phyloP scores from a whole-genome alignment of 2,888 invertebrate genomes.

The Pseudanteris insignis region DNA sequence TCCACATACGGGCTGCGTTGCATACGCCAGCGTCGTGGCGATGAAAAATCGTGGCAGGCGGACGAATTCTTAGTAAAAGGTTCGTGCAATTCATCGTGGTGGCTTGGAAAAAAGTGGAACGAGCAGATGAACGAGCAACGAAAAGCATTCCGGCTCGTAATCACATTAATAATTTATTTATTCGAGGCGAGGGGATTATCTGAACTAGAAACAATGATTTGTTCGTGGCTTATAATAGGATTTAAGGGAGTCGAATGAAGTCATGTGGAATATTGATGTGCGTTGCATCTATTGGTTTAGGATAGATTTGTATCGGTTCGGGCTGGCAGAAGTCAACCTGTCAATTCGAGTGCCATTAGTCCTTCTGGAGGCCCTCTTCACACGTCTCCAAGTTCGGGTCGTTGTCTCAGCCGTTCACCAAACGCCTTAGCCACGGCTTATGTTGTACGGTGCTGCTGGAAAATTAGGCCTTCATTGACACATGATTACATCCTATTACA shows the following conservation, averaged over 20 bases:
- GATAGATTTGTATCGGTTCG: conserved; percentile 64
- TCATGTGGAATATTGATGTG: conserved; percentile 41
- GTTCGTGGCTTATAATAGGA: conserved; percentile 32
- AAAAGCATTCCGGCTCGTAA: conserved; percentile 18
- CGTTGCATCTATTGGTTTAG: conserved; percentile 62
- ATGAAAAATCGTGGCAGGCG: too few species aligned
- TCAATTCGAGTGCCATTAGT: conserved; percentile 64
- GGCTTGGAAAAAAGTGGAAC: conserved; percentile 10
- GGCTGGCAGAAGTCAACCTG: conserved; percentile 61
- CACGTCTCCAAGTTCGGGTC: conserved; percentile 28
- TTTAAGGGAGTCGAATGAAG: conserved; percentile 26
- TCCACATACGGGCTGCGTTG: too few species aligned
- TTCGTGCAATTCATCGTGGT: conserved; percentile 55
- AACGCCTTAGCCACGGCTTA: conserved; percentile 1
- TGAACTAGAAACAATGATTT: conserved; percentile 27
- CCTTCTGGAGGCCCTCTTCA: conserved; percentile 52
- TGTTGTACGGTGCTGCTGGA: background rate
- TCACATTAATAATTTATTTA: conserved; percentile 36
- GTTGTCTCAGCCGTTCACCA: conserved; percentile 60
- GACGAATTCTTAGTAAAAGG: conserved; percentile 25
- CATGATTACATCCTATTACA: conserved; percentile 1
- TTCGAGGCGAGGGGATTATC: conserved; percentile 22
- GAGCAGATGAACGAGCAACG: conserved; percentile 17
- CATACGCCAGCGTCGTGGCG: too few species aligned
- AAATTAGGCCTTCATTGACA: background rate